Evolutionary conservation across 2,888 invertebrate species (phyloP), one percentile per base, ranked within the genome.

Genomic region (Sphaeridia pumilis): DNA sequence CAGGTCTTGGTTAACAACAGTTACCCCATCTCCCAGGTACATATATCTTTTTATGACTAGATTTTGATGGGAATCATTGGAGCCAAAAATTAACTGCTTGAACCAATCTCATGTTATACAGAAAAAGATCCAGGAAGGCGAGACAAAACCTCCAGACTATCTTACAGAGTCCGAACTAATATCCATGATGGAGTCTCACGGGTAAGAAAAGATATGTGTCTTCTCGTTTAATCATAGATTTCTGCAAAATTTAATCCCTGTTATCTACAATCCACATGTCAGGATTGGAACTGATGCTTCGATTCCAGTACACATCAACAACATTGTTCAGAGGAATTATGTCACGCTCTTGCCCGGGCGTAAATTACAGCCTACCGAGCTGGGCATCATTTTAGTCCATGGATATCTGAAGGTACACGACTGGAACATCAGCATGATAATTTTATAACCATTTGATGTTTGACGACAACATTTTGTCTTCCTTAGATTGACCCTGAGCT

Each of bases 301-400:
- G 0, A 98, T 99, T 66, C 95, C 98, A 0, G 95, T 97, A 3
- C 98, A 98, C 70, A 98, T 99, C 65, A 97, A 97, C 73, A 98
- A 97, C 70, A 95, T 99, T 58, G 89, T 90, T 65, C 90, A 90
- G 70, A 75, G 98, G 56, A 97, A 97, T 75, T 98, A 98, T 72
- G 98, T 98, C 0, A 83, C 80, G 2, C 84, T 90, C 38, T 81
- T 82, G 49, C 75, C 79, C 49, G 94, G 94, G 0, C 76, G 97
- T 14, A 79, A 81, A 62, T 77, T 98, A 26, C 80, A 90, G 61
- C 98, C 98, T 7, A 98, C 95, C 1, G 84, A 88, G 22, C 74
- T 98, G 59, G 98, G 98, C 17, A 93, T 94, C 58, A 94, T 97
- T 4, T 75, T 98, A 20, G 95, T 98, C 4, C 97, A 97, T 70